phyloP scores from a whole-genome alignment of 2,113 vertebrate species.

The Melanocharis versteri region DNA sequence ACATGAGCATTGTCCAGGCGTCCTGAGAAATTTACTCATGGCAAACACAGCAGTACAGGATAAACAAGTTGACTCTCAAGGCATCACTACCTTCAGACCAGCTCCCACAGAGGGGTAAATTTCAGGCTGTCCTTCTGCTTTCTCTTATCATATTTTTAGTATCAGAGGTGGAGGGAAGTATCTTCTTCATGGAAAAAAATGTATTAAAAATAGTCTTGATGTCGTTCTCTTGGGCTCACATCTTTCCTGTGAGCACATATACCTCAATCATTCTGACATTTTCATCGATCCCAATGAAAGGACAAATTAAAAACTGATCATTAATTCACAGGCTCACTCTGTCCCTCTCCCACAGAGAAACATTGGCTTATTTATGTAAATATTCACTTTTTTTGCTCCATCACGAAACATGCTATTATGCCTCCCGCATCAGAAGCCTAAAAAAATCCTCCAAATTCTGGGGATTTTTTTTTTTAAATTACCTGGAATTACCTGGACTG shows the following conservation, averaged over 20 bases:
- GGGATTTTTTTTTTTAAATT: not conserved
- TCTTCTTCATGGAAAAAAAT: not conserved
- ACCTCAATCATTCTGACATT: constrained; percentile 36
- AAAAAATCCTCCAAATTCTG: not conserved
- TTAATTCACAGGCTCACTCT: constrained; percentile 10
- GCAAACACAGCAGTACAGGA: not conserved
- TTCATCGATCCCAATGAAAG: constrained; percentile 42
- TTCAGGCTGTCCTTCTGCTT: not conserved
- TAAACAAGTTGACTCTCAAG: not conserved
- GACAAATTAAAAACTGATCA: constrained; percentile 52
- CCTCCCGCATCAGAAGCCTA: not conserved
- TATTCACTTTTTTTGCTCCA: not conserved
- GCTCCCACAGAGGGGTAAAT: not conserved
- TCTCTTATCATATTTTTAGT: not conserved
- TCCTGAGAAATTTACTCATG: not conserved
- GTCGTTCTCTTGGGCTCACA: not conserved
- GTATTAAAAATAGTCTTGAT: not conserved
- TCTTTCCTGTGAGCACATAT: constrained; percentile 14
- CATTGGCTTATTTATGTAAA: not conserved
- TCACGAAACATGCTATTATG: not conserved
- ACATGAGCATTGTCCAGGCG: not conserved
- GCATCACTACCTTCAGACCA: not conserved
- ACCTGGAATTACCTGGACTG: not conserved
- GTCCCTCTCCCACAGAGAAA: not conserved
- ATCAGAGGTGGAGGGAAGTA: not conserved